These are phyloP conservation scores for Kryphioiulus occultus DNA, from an alignment of 2,888 invertebrate genomes.

Conservation along the genomic window DNA sequence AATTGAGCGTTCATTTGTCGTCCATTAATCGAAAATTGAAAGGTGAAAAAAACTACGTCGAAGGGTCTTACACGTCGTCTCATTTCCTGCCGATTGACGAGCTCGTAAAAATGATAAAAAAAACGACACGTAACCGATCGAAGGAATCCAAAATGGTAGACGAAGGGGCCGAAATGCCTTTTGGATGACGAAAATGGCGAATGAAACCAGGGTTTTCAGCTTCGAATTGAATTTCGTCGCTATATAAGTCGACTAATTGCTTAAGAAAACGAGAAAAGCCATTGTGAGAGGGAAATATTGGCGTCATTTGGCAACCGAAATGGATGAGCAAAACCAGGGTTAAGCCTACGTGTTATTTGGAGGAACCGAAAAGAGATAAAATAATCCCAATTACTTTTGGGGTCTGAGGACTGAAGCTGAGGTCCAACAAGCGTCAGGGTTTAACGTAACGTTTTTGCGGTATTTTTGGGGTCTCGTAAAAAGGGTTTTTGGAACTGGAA, in stretches of 20 bases:
- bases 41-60: background rate
- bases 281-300: background rate
- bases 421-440: no score
- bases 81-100: background rate
- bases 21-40: background rate
- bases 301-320: background rate
- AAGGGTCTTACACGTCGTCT: no score
- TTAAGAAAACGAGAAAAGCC: background rate
- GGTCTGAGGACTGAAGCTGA: background rate
- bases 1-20: background rate
- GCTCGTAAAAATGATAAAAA: background rate
- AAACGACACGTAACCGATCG: background rate
- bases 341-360: background rate
- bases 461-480: no score
- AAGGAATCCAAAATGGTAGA: background rate
- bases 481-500: no score
- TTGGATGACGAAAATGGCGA: background rate
- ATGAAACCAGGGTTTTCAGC: background rate
- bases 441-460: no score
- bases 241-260: background rate
- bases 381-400: background rate
- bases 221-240: background rate
- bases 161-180: no score
- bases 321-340: background rate
- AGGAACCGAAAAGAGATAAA: background rate